Evolutionary conservation across 2,888 invertebrate genomes (phyloP), one percentile per base, ranked within the genome.

Genomic region (Mimumesa dahlbomi): DNA sequence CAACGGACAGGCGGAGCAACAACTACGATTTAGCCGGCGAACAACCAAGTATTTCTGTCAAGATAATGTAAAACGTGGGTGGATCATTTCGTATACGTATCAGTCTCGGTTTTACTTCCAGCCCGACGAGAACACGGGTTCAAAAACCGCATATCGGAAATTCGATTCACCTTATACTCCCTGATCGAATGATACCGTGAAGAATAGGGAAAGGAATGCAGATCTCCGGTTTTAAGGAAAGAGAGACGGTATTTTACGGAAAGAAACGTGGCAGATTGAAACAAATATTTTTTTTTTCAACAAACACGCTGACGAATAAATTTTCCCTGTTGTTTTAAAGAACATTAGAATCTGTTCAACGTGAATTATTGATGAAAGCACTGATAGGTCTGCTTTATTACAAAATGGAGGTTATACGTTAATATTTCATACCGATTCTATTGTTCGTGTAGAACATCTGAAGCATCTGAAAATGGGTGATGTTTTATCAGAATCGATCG

Each of bases 81-180:
- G 64, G 68, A 67, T 72, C 75, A 63, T 75, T 66, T 58, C 53
- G 59, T 63, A 43, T 58, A 45, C 61, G 49, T 64, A 58, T 64
- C 61, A 57, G 61, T 21, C 46, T 56, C 31, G 58, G 52, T 58
- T 65, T 65, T 53, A 34, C 61, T 50, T 54, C 43, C n/a, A n/a
- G n/a, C 42, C 50, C 25, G 13, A 18, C 11, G 29, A 43, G 58
- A 22, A 57, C 25, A 46, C 31, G 54, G 53, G 71, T 67, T 71
- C 61, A 67, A 67, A 71, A 78, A 64, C 77, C 71, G 43, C 57
- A 43, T 74, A 66, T 71, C 61, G 64, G 61, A 71, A 77, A 77
- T 78, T 71, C 66, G 62, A 76, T 71, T 77, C 71, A 58, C 53
- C 70, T 40, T 61, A 56, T 63, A 64, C 58, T 63, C 54, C 42